These are phyloP conservation scores for Schizopygopsis pylzovi DNA, from an alignment of 2,797 vertebrate genomes.

Conservation along the genomic window DNA sequence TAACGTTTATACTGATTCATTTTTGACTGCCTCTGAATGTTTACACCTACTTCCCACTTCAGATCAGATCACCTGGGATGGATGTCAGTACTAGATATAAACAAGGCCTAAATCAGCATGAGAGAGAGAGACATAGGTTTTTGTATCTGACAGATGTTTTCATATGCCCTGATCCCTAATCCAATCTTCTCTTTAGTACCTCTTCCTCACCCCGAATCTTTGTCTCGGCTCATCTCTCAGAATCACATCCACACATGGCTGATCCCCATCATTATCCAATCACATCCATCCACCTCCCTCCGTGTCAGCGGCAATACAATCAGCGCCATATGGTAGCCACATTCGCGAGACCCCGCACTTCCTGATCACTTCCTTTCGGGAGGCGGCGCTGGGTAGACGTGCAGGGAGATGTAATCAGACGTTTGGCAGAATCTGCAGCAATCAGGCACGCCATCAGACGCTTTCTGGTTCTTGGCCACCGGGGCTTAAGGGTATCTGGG, in stretches of 20 bases:
- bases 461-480: slow-evolving; percentile 41
- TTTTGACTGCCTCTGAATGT: not conserved
- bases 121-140: not conserved
- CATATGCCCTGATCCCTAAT: slow-evolving; percentile 29
- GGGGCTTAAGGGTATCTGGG: slow-evolving; percentile 48
- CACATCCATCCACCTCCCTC: slow-evolving; percentile 35
- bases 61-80: not conserved
- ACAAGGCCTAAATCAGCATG: not conserved
- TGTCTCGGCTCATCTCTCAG: slow-evolving; percentile 31
- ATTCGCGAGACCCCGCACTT: slow-evolving; percentile 31
- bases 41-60: slow-evolving; percentile 2
- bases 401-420: slow-evolving; percentile 36
- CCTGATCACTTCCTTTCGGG: slow-evolving; percentile 34
- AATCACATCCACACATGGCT: slow-evolving; percentile 43
- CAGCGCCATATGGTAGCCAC: slow-evolving; percentile 32
- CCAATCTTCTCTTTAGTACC: slow-evolving; percentile 31
- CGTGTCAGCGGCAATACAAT: slow-evolving; percentile 40
- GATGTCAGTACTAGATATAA: slow-evolving; percentile 21
- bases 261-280: slow-evolving; percentile 46
- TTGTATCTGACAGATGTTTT: slow-evolving; percentile 34
- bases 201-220: slow-evolving; percentile 36
- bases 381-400: slow-evolving; percentile 33
- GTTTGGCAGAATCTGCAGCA: slow-evolving; percentile 48
- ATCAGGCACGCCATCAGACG: slow-evolving; percentile 50
- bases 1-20: not conserved